Base-by-base conservation (phyloP, 1,140 invertebrate species). In the Drosophila lowei region DNA sequence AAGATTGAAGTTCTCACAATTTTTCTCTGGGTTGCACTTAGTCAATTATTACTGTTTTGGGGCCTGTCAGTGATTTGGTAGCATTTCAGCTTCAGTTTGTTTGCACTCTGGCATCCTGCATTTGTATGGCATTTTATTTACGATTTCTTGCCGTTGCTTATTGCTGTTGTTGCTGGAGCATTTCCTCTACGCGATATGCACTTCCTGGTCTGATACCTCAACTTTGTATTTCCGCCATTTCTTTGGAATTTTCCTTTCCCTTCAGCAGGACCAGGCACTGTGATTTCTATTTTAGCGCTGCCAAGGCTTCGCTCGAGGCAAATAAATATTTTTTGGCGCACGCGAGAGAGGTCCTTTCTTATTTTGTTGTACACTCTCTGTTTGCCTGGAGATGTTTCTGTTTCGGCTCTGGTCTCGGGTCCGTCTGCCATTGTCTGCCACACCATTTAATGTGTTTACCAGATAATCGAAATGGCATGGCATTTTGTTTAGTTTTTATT, bases 91-190 rank as follows among this genome's bases (percentile, higher is more conserved):
- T 76, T 86, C 48, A 47, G 77, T 77, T 70, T 86, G 63, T 77
- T 80, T 84, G 72, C 77, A 79, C 80, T 75, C 30, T 75, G 67
- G 56, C 67, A 72, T 62, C 46, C 53, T 55, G 64, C 68, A 88
- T 74, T 83, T 88, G 70, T 80, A 86, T 85, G 74, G 73, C 78
- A 78, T 88, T 88, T 85, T 85, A 88, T 85, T 85, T 85, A 81
- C 83, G 81, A 73, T 79, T 57, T 70, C 41, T 49, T 67, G 28
- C 25, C 44, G 34, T 66, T 64, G 43, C 66, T 48, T 58, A 8
- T 43, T 56, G 42, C 70, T 63, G 68, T 73, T 56, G 46, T 47
- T 46, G 55, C 49, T 80, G 62, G 49, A 53, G 73, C 73, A 77
- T 78, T 88, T 78, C 70, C 70, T 49, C 64, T 77, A 77, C 81